phyloP scores from a whole-genome alignment of 2,797 vertebrate genomes.

The Gallinago solitaria region DNA sequence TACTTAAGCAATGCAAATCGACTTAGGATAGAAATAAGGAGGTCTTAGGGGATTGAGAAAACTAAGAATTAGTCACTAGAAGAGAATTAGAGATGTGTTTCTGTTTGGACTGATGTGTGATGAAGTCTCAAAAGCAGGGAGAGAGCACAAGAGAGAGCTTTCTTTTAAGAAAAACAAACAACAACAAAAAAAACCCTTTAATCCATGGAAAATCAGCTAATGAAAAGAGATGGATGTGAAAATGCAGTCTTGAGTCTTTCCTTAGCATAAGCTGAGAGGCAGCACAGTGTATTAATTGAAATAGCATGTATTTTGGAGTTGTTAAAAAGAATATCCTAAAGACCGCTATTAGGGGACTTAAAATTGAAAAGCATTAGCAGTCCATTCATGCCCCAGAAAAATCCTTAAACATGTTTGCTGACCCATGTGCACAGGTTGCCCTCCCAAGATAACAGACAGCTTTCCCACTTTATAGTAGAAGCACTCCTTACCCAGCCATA shows the following conservation, averaged over 20 bases:
- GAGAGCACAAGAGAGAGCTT: neutral
- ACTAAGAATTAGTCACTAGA: neutral
- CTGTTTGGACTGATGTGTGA: neutral
- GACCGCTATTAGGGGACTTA: neutral
- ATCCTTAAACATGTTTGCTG: neutral
- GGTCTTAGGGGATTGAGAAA: constrained; percentile 37
- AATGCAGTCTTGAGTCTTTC: constrained; percentile 9
- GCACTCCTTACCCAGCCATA: constrained; percentile 11
- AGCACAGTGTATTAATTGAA: neutral
- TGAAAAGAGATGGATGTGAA: neutral
- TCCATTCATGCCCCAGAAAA: neutral
- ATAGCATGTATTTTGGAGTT: neutral
- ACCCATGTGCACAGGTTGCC: neutral
- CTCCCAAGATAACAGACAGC: neutral
- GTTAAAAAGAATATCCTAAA: neutral
- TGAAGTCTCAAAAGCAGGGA: neutral
- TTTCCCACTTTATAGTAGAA: neutral
- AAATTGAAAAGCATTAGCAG: neutral
- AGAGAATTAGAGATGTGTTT: constrained; percentile 30
- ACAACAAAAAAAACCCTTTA: neutral
- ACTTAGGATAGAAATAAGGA: constrained; percentile 50
- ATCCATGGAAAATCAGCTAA: constrained; percentile 39
- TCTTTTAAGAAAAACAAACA: neutral
- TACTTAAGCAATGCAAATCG: constrained; percentile 39
- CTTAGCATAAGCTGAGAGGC: neutral